These are phyloP conservation scores for Dastarcus helophoroides DNA, from an alignment of 2,888 invertebrate genomes.

Conservation along the genomic window DNA sequence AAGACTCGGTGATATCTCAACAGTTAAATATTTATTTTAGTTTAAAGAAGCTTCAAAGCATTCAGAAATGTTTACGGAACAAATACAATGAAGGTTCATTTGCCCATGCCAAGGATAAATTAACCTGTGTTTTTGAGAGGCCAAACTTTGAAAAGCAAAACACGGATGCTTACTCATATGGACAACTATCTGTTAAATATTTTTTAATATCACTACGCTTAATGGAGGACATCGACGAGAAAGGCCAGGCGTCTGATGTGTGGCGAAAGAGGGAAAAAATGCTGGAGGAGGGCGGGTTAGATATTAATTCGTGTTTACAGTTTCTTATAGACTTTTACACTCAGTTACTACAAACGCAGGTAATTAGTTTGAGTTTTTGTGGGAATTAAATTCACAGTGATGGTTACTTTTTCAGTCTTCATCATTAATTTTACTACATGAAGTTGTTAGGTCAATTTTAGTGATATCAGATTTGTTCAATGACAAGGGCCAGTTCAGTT, in stretches of 20 bases:
- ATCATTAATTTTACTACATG: conserved; percentile 40
- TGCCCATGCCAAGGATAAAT: conserved; percentile 11
- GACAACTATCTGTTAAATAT: conserved; percentile 53
- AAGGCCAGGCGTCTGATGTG: conserved; percentile 23
- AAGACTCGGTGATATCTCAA: too few species aligned
- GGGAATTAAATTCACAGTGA: too few species aligned
- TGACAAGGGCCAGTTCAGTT: conserved; percentile 64
- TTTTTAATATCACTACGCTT: conserved; percentile 46
- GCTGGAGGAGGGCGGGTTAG: conserved; percentile 53
- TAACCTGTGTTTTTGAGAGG: conserved; percentile 42
- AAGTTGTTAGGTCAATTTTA: conserved; percentile 54
- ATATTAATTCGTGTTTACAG: conserved; percentile 86
- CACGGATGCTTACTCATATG: conserved; percentile 42
- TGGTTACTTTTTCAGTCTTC: too few species aligned
- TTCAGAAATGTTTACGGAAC: conserved; percentile 26
- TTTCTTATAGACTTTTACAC: conserved; percentile 84
- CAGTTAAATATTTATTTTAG: conserved; percentile 27
- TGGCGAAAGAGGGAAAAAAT: conserved; percentile 33
- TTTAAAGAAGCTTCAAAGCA: conserved; percentile 26
- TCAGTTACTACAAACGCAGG: conserved; percentile 54
- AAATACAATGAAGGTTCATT: conserved; percentile 23
- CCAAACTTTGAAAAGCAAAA: conserved; percentile 48
- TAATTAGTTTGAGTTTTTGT: too few species aligned
- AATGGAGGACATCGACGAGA: conserved; percentile 39
- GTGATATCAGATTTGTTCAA: conserved; percentile 66